Percentiles rank a stretch among this genome's conserved stretches.
These are phyloP conservation scores for Miniopterus natalensis DNA, from an alignment of 2,113 vertebrate species.

Conservation along the genomic window DNA sequence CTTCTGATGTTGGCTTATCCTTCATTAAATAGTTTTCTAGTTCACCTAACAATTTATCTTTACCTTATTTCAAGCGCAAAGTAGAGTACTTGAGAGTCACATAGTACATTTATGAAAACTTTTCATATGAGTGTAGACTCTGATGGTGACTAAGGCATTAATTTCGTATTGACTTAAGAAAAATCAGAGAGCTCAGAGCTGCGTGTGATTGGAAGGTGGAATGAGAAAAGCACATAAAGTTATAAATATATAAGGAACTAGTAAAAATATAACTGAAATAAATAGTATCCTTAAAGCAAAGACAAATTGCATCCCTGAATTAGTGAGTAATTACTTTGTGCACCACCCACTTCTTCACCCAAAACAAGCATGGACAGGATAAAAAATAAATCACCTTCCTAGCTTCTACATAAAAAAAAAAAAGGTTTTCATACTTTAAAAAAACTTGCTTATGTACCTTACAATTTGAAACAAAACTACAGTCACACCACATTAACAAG, in stretches of 20 bases:
- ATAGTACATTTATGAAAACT: not conserved
- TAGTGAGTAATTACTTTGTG: not conserved
- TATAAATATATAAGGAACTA: not conserved
- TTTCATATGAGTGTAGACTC: not conserved
- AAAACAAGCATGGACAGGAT: not conserved
- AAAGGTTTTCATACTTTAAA: not conserved
- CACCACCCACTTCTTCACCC: not conserved
- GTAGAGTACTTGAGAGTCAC: not conserved
- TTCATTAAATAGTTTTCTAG: constrained; percentile 69
- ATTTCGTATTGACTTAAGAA: constrained; percentile 36
- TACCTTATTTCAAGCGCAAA: not conserved
- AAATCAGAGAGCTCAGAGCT: not conserved
- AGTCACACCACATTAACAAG: not conserved
- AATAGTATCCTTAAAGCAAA: not conserved
- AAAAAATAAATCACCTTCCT: not conserved
- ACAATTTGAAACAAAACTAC: constrained; percentile 15
- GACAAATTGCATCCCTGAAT: not conserved
- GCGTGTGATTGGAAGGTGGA: not conserved
- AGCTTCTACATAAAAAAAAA: not conserved
- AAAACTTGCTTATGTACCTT: not conserved
- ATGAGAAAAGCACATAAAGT: not conserved
- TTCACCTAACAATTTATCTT: constrained; percentile 60
- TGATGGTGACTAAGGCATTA: not conserved
- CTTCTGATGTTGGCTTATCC: constrained; percentile 55
- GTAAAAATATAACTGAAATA: not conserved